Evolutionary conservation across 2,888 invertebrate genomes (phyloP).

Genomic region (Cristatella mucedo): DNA sequence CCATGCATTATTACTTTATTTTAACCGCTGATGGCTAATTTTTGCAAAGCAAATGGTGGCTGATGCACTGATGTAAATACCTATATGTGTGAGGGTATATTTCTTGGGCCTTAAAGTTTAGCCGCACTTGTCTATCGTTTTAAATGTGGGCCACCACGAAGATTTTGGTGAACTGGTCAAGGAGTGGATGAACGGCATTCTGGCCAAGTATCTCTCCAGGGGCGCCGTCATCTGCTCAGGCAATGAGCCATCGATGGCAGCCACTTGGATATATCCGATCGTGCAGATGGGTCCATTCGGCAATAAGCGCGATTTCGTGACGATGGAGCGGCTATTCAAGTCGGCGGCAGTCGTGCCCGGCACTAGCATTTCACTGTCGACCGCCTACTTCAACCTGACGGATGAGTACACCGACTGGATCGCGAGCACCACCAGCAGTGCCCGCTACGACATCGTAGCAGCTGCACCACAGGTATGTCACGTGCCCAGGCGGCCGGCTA

Average conservation of each 20-base stretch:
- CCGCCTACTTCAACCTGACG: conserved; percentile 93
- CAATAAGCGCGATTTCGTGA: conserved; percentile 53
- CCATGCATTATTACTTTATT: too few relatives aligned
- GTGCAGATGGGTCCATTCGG: conserved; percentile 85
- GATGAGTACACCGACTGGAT: conserved; percentile 64
- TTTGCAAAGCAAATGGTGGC: too few relatives aligned
- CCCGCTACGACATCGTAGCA: conserved; percentile 68
- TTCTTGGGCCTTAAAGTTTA: too few relatives aligned
- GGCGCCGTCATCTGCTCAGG: too few relatives aligned
- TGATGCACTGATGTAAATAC: too few relatives aligned
- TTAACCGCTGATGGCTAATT: too few relatives aligned
- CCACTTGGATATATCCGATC: conserved; percentile 78
- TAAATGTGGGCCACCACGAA: too few relatives aligned
- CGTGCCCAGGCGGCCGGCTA: not conserved
- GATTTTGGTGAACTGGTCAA: too few relatives aligned
- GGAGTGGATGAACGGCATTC: too few relatives aligned
- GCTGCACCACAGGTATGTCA: conserved; percentile 73
- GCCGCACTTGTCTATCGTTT: too few relatives aligned
- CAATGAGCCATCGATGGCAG: conserved; percentile 24
- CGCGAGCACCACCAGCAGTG: conserved; percentile 53
- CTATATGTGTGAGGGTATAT: too few relatives aligned
- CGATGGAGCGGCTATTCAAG: conserved; percentile 25
- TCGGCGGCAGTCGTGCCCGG: conserved; percentile 16
- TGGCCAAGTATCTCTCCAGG: too few relatives aligned
- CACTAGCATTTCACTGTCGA: conserved; percentile 51